Conservation (phyloP, 2,113 vertebrate species). For the Lophotis ruficrista region DNA sequence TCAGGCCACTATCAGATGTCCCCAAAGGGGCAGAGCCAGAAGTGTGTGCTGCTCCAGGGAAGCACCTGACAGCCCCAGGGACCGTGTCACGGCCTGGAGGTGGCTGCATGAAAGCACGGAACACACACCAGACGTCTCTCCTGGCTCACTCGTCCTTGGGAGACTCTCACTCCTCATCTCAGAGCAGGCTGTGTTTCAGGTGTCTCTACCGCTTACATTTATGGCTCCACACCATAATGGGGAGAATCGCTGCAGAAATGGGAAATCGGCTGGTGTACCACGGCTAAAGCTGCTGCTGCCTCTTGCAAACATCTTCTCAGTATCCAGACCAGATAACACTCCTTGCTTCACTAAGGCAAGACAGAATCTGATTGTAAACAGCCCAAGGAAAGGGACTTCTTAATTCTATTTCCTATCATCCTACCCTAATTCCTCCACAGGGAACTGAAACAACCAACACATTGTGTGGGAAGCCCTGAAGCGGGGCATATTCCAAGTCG, state of each 20-base stretch:
- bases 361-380: not conserved
- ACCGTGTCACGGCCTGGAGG: not conserved
- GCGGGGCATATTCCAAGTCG: not conserved
- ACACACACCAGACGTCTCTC: fast-evolving
- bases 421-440: not conserved
- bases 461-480: not conserved
- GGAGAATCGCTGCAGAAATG: not conserved
- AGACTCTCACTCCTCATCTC: not conserved
- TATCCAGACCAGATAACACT: not conserved
- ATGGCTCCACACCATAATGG: not conserved
- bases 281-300: not conserved
- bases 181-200: not conserved
- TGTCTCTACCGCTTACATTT: not conserved
- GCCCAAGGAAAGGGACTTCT: not conserved
- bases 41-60: not conserved
- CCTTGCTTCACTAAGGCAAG: not conserved
- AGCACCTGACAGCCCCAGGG: not conserved
- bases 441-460: not conserved
- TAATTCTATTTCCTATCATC: not conserved
- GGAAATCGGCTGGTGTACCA: not conserved
- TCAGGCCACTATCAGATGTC: not conserved
- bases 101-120: not conserved
- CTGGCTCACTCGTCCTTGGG: not conserved
- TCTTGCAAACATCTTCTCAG: not conserved
- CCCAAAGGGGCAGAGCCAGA: not conserved